Percentiles rank a stretch among this genome's conserved stretches.
phyloP scores from a whole-genome alignment of 2,797 vertebrate species.

The Pitangus sulphuratus region DNA sequence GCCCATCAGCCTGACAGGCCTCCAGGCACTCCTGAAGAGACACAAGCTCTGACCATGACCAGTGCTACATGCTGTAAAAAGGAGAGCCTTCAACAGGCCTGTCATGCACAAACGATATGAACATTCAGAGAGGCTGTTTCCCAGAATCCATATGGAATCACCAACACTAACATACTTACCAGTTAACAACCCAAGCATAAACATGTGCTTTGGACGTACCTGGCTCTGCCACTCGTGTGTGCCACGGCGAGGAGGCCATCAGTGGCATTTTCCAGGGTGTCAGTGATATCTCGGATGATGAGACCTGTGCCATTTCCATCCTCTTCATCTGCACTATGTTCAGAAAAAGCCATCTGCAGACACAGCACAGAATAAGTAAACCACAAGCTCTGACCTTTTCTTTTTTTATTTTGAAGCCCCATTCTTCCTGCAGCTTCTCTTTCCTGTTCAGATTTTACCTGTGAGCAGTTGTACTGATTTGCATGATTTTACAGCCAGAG shows the following conservation, averaged over 20 bases:
- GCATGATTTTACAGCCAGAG: neutral
- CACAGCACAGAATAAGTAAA: neutral
- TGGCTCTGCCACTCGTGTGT: neutral
- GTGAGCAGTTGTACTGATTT: neutral
- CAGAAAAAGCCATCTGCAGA: conserved; percentile 63
- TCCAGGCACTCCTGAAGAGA: neutral
- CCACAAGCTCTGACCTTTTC: neutral
- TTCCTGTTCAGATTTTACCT: neutral
- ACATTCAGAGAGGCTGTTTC: neutral
- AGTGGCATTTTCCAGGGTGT: conserved; percentile 21
- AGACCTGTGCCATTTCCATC: conserved; percentile 46
- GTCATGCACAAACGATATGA: neutral
- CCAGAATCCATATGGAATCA: neutral
- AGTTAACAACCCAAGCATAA: neutral
- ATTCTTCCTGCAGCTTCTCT: neutral
- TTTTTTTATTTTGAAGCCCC: neutral
- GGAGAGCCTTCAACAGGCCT: neutral
- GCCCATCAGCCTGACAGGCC: neutral
- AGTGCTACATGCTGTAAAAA: neutral
- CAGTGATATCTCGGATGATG: conserved; percentile 56
- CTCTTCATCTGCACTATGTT: conserved; percentile 9
- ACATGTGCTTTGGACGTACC: neutral
- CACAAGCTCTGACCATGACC: neutral
- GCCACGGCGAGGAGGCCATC: conserved; percentile 27
- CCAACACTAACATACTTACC: neutral